Conservation (phyloP, 2,888 invertebrate species). For the Megaustenia siamemsis region DNA sequence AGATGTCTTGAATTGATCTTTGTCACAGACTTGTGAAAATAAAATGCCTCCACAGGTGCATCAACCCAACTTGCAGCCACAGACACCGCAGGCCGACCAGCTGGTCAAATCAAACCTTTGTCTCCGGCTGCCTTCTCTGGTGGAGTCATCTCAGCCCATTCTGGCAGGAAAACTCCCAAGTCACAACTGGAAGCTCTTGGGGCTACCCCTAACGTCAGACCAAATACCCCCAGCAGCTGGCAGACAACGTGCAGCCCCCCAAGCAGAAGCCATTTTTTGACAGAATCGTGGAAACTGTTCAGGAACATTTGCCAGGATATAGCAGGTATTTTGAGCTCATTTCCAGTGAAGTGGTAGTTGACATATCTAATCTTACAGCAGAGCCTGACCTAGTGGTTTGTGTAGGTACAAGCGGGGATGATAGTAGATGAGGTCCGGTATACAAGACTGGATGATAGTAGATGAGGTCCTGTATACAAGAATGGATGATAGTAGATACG, state of each 20-base stretch:
- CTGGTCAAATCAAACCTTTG: neutral
- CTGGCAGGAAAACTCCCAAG: neutral
- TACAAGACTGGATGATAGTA: no score
- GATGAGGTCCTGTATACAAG: no score
- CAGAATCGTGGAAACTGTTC: conserved; percentile 19
- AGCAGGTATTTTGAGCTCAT: conserved; percentile 3
- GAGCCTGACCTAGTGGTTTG: no score
- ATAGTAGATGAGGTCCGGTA: no score
- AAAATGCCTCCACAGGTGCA: no score
- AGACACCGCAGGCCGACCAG: neutral
- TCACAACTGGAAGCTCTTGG: neutral
- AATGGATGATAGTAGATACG: no score
- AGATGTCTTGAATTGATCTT: no score
- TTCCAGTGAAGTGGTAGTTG: no score
- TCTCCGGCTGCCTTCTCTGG: neutral
- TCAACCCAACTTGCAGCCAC: neutral
- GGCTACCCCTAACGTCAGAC: neutral
- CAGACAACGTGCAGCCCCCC: neutral
- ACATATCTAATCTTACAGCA: no score
- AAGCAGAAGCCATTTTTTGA: conserved; percentile 23
- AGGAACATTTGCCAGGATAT: conserved; percentile 14
- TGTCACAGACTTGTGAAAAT: no score
- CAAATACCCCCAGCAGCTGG: neutral
- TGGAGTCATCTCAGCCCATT: neutral
- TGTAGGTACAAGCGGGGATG: no score